Percentiles rank a stretch among this genome's conserved stretches.
Conservation (phyloP, 2,113 vertebrate genomes). For the Tauraco erythrolophus region DNA sequence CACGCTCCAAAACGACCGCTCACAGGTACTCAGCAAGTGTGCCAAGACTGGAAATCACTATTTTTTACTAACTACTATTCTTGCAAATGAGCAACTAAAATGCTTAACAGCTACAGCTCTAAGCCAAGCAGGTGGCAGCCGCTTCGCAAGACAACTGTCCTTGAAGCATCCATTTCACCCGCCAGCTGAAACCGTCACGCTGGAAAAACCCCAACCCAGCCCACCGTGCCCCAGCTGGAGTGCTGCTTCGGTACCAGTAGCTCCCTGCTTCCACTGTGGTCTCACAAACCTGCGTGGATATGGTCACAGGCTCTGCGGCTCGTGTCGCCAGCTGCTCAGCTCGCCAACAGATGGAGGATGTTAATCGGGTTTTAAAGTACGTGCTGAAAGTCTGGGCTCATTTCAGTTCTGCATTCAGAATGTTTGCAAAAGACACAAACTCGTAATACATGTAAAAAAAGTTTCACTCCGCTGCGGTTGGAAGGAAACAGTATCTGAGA, state of each 20-base stretch:
- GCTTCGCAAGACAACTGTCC: background rate
- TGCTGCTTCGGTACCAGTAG: background rate
- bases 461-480: background rate
- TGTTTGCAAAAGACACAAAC: background rate
- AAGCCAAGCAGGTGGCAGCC: background rate
- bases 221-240: background rate
- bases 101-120: background rate
- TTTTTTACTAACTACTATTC: background rate
- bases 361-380: background rate
- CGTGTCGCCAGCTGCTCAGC: background rate
- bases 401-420: background rate
- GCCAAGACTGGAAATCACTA: background rate
- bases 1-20: background rate
- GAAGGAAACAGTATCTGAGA: background rate
- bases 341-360: slow-evolving; percentile 54
- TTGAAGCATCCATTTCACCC: background rate
- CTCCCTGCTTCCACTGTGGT: fast-evolving
- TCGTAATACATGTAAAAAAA: background rate
- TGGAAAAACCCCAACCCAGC: background rate
- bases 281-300: background rate
- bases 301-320: background rate
- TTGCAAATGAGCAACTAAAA: background rate
- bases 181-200: fast-evolving
- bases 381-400: background rate
- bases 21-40: fast-evolving